These are phyloP conservation scores for Pseudocheirus occidentalis DNA, from an alignment of 2,797 vertebrate genomes.

Conservation along the genomic window DNA sequence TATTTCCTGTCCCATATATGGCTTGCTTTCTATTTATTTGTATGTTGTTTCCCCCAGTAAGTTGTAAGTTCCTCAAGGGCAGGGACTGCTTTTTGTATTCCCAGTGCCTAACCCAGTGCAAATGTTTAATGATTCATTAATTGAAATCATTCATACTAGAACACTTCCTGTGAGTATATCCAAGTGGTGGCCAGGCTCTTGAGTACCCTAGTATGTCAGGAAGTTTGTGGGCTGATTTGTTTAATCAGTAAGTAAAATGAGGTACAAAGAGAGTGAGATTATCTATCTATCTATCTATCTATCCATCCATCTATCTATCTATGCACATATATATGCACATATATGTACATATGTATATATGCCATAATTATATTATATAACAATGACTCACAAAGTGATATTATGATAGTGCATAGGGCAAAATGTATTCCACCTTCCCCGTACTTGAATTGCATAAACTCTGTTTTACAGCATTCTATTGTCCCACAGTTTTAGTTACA, in stretches of 20 bases:
- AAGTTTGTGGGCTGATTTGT: neutral
- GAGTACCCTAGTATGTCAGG: neutral
- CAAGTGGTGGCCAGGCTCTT: neutral
- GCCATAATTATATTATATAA: neutral
- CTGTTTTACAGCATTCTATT: neutral
- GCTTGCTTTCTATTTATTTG: neutral
- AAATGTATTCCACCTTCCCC: neutral
- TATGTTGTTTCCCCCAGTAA: neutral
- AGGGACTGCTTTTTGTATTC: neutral
- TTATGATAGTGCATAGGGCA: neutral
- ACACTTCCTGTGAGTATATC: neutral
- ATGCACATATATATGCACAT: too few species aligned
- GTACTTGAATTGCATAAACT: neutral
- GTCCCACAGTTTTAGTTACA: neutral
- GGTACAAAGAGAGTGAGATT: neutral
- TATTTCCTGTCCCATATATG: neutral
- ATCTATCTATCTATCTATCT: neutral
- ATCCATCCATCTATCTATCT: too few species aligned
- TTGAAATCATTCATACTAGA: neutral
- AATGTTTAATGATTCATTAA: neutral
- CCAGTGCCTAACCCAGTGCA: neutral
- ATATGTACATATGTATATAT: too few species aligned
- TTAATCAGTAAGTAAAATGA: conserved; percentile 21
- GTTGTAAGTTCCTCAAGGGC: neutral
- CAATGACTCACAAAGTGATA: neutral